phyloP scores from a whole-genome alignment of 2,888 invertebrate genomes.

The Malacosoma neustria region DNA sequence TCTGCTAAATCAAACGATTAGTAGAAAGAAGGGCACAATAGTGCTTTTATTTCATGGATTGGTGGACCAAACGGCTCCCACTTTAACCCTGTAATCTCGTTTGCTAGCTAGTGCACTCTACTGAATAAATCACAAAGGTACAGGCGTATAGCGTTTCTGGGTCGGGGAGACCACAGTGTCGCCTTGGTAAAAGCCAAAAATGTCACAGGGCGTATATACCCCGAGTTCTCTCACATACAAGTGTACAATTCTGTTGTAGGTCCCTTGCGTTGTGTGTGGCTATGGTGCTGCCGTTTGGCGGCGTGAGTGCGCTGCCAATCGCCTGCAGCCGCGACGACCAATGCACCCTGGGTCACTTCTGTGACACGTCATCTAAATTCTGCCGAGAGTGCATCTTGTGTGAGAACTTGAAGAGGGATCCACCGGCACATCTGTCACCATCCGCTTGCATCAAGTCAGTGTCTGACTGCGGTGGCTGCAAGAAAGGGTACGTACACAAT shows the following conservation, averaged over 20 bases:
- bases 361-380: conserved; percentile 20
- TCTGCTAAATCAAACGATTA: no score
- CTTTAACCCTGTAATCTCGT: no score
- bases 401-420: conserved; percentile 33
- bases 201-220: no score
- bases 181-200: no score
- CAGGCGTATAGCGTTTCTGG: no score
- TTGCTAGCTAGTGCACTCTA: no score
- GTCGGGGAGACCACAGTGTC: no score
- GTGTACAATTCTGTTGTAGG: conserved; percentile 13
- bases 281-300: conserved; percentile 8
- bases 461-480: conserved; percentile 39
- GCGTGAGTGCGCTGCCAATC: conserved; percentile 13
- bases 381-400: conserved; percentile 43
- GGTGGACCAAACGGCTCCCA: no score
- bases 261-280: conserved; percentile 7
- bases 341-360: conserved; percentile 33
- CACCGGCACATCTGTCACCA: conserved; percentile 11
- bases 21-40: no score
- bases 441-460: conserved; percentile 35
- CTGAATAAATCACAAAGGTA: no score
- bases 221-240: no score
- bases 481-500: conserved; percentile 27
- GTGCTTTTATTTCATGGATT: no score
- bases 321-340: conserved; percentile 27